Conservation (phyloP, 2,113 vertebrate species). For the Onychostruthus taczanowskii region DNA sequence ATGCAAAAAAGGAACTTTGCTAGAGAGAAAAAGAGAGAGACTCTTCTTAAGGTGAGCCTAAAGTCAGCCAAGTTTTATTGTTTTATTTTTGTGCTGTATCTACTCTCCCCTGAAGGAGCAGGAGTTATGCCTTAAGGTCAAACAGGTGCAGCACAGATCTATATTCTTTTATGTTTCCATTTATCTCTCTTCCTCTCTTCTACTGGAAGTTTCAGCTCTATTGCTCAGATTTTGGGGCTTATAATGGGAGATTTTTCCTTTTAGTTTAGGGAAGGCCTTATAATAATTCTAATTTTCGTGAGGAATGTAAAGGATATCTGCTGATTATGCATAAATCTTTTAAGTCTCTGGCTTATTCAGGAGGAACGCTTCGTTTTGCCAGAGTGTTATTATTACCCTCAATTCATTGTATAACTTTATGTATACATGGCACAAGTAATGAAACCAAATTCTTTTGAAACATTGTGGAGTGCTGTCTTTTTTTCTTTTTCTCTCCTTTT, state of each 20-base stretch:
- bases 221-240: background rate
- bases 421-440: background rate
- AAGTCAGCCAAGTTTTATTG: conserved; percentile 22
- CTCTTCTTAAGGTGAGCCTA: conserved; percentile 33
- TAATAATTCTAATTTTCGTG: background rate
- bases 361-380: background rate
- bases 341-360: background rate
- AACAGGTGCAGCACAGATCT: background rate
- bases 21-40: background rate
- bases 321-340: background rate
- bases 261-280: background rate
- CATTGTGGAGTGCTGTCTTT: background rate
- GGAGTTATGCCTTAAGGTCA: conserved; percentile 3
- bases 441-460: background rate
- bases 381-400: background rate
- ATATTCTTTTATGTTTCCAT: conserved; percentile 14
- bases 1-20: conserved; percentile 66
- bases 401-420: background rate
- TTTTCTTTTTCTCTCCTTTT: background rate
- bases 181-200: background rate
- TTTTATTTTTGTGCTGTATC: conserved; percentile 8
- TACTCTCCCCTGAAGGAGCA: background rate
- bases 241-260: background rate
- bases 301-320: background rate
- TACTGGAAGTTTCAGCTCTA: background rate